A percentile compares a stretch with the other conserved stretches of the same genome.
phyloP scores from a whole-genome alignment of 2,797 vertebrate species.

The Eulemur coronatus region DNA sequence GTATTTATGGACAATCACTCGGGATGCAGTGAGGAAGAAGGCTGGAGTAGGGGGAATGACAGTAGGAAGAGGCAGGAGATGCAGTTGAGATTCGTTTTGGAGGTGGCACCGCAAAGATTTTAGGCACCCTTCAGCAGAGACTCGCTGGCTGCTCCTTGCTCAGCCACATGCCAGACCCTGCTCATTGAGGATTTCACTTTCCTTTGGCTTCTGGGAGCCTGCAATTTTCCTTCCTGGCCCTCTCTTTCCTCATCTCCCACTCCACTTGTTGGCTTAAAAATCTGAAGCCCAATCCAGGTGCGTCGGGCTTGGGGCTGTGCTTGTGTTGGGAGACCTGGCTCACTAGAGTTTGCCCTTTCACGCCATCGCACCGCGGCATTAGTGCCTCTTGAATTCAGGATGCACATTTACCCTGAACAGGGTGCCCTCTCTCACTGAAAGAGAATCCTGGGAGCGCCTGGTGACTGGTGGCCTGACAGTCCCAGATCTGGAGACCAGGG shows the following conservation, averaged over 20 bases:
- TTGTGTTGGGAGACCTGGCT: background rate
- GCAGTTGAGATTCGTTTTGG: background rate
- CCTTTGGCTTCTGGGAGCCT: background rate
- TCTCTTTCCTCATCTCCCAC: background rate
- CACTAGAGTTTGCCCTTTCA: background rate
- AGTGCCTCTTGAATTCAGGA: background rate
- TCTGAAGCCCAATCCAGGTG: background rate
- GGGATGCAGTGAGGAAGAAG: background rate
- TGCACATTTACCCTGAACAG: background rate
- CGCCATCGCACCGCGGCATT: background rate
- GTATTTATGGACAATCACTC: background rate
- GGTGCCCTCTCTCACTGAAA: background rate
- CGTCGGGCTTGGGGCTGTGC: background rate
- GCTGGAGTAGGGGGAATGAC: background rate
- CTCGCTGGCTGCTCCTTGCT: background rate
- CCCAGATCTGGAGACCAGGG: background rate
- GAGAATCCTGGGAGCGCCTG: background rate
- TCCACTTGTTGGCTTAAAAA: background rate
- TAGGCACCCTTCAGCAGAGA: background rate
- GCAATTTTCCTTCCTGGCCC: background rate
- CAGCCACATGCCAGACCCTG: too few relatives aligned
- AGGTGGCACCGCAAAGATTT: background rate
- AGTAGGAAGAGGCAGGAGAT: background rate
- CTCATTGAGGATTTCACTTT: background rate
- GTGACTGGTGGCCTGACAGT: background rate